Evolutionary conservation across 2,797 vertebrate genomes (phyloP).

Genomic region (Tarsius wallacei): DNA sequence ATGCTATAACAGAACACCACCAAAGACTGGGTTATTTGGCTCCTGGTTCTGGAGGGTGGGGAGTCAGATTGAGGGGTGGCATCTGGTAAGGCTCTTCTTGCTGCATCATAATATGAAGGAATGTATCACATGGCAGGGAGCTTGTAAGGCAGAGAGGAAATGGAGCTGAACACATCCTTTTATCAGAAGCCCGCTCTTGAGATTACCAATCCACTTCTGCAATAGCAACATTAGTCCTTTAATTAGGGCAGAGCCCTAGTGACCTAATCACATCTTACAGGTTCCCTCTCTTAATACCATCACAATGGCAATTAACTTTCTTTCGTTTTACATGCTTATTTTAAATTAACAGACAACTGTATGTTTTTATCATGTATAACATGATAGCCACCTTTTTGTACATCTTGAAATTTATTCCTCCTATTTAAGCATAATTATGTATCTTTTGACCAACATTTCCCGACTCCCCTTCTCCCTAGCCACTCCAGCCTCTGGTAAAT

Average conservation of each 20-base stretch:
- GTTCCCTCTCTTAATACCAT: background rate
- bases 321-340: background rate
- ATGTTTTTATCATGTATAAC: background rate
- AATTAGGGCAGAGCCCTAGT: background rate
- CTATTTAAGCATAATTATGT: background rate
- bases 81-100: background rate
- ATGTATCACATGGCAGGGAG: background rate
- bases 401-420: background rate
- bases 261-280: background rate
- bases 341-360: background rate
- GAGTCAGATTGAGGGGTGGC: background rate
- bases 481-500: background rate
- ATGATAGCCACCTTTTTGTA: background rate
- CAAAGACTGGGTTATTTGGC: background rate
- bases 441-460: background rate
- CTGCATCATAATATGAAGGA: background rate
- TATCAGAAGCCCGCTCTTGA: background rate
- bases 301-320: background rate
- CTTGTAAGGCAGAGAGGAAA: background rate
- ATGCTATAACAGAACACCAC: background rate
- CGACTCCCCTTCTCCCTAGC: background rate
- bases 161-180: background rate
- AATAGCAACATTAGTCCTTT: background rate
- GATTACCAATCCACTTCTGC: background rate
- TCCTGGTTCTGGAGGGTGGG: background rate